A percentile compares a stretch with the other conserved stretches of the same genome.
These are phyloP conservation scores for Chiroxiphia lanceolata DNA, from an alignment of 2,797 vertebrate genomes.

Conservation along the genomic window DNA sequence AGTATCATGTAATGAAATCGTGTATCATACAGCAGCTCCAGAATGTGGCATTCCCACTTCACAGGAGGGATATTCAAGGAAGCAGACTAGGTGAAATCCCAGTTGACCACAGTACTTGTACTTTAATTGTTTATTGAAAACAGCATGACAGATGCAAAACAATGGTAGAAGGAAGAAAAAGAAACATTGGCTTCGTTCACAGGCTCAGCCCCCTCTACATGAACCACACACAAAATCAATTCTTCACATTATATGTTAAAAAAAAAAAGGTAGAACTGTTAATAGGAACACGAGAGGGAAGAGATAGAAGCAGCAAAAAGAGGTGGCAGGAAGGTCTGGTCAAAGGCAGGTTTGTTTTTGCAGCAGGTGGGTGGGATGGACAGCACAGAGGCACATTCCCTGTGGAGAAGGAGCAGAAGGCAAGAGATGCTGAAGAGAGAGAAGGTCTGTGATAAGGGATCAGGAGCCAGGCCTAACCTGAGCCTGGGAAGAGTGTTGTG, in stretches of 20 bases:
- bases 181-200: neutral
- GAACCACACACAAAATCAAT: neutral
- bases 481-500: neutral
- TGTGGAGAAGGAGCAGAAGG: neutral
- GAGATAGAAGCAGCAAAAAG: neutral
- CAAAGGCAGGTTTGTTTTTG: neutral
- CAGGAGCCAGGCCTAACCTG: neutral
- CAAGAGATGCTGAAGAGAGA: neutral
- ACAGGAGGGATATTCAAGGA: neutral
- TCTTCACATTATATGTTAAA: neutral
- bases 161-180: neutral
- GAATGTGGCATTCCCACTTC: neutral
- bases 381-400: accelerated
- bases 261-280: neutral
- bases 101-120: neutral
- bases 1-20: accelerated
- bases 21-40: neutral
- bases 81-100: neutral
- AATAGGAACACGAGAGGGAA: neutral
- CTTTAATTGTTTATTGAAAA: conserved; percentile 2
- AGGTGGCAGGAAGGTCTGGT: neutral
- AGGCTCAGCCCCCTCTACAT: neutral
- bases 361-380: neutral
- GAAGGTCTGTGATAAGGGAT: neutral
- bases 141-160: neutral